Evolutionary conservation across 2,797 vertebrate species (phyloP), one percentile per base, ranked within the genome.

Genomic region (Hoplostethus mediterraneus): DNA sequence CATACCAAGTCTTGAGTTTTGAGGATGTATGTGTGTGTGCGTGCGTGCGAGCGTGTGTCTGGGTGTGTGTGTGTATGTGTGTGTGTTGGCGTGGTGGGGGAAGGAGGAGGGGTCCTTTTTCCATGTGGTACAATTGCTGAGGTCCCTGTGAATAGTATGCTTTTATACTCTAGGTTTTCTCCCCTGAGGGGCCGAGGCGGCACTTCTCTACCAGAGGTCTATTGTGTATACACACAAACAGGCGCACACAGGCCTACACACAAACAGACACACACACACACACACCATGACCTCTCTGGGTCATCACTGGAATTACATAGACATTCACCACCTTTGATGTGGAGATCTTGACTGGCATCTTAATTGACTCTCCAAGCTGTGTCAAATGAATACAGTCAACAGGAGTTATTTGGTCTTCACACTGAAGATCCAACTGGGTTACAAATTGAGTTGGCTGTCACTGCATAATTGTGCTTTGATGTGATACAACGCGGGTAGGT

Each of bases 211-310:
- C 71, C 58, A 71, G 73, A 78, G 67, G 55, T 82, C 74, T 52
- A 59, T 75, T 85, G 74, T 83, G 55, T 66, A 54, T 68, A 60
- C 73, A 87, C 57, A 76, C 48, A 84, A 63, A 83, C 75, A 69
- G 53, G 53, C 51, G 56, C 25, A 63, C 42, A 59, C 47, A 47
- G 33, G 53, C 53, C 42, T 66, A 59, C 45, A 59, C 53, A 56
- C 73, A 64, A 16, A 53, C 40, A 40, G 38, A 84, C 57, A 69
- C 44, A 72, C 68, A 55, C 44, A 72, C 68, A 55, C 53, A 40
- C 56, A 79, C 73, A 58, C 57, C 54, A 68, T 86, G 81, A 90
- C 91, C 82, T 90, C 81, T 75, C 47, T 59, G 79, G 75, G 86
- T 85, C 77, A 80, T 38, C 21, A 36, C 49, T 67, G 62, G 63